Evolutionary conservation across 2,113 vertebrate species (phyloP).

Genomic region (Chrysochloris asiatica): DNA sequence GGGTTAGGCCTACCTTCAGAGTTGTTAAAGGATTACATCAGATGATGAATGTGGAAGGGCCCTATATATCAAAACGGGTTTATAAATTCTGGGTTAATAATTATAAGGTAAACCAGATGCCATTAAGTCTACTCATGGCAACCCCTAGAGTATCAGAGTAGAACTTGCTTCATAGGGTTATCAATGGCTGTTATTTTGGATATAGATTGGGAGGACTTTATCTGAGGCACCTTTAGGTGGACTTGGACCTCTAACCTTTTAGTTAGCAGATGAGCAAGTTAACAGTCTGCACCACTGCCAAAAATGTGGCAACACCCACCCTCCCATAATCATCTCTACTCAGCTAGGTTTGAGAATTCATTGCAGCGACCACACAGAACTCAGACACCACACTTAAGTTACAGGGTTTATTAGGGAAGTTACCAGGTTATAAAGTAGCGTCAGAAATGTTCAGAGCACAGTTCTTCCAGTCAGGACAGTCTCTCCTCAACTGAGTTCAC

Average conservation of each 20-base stretch:
- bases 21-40: not conserved
- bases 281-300: not conserved
- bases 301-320: too few species aligned
- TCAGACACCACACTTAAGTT: too few species aligned
- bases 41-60: not conserved
- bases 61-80: not conserved
- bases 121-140: not conserved
- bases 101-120: not conserved
- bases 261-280: not conserved
- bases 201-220: not conserved
- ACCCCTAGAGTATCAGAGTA: not conserved
- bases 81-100: not conserved
- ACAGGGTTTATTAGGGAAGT: too few species aligned
- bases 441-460: too few species aligned
- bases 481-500: too few species aligned
- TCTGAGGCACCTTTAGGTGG: not conserved
- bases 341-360: too few species aligned
- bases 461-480: too few species aligned
- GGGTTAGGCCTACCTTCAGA: not conserved
- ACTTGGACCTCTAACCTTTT: not conserved
- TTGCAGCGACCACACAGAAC: too few species aligned
- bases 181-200: not conserved
- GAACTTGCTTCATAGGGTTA: not conserved
- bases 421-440: too few species aligned
- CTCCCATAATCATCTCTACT: too few species aligned